phyloP scores from a whole-genome alignment of 35 echinoderm and acorn worm genomes.

The Ptychodera flava region DNA sequence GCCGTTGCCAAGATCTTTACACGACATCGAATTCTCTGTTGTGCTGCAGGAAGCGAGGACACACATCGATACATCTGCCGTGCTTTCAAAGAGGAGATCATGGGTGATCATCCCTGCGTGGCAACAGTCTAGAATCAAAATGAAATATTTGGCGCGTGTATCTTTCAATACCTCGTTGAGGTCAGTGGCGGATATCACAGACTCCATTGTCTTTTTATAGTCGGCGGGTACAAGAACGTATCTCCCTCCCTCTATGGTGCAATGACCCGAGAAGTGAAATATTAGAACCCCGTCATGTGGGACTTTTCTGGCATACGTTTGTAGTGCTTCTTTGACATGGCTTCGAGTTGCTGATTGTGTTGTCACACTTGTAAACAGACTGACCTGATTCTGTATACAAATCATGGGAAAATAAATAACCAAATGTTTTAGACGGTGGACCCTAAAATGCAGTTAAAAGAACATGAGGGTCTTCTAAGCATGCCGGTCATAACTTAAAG shows the following conservation, averaged over 20 bases:
- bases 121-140: not conserved
- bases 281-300: not conserved
- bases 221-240: not conserved
- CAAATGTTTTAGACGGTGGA: too few relatives aligned
- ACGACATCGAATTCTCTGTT: not conserved
- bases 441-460: too few relatives aligned
- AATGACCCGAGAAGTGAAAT: not conserved
- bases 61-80: not conserved
- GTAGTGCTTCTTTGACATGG: not conserved
- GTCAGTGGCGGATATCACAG: not conserved
- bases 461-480: too few relatives aligned
- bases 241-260: not conserved
- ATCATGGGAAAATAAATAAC: too few relatives aligned
- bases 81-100: not conserved
- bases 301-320: not conserved
- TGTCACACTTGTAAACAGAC: not conserved
- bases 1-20: not conserved
- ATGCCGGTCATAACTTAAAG: too few relatives aligned
- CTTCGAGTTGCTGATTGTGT: not conserved
- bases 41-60: not conserved
- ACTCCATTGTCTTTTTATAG: not conserved
- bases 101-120: not conserved
- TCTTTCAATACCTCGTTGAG: not conserved
- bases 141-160: not conserved
- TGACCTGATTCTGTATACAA: not conserved